Evolutionary conservation across 2,113 vertebrate species (phyloP).

Genomic region (Antennarius striatus): DNA sequence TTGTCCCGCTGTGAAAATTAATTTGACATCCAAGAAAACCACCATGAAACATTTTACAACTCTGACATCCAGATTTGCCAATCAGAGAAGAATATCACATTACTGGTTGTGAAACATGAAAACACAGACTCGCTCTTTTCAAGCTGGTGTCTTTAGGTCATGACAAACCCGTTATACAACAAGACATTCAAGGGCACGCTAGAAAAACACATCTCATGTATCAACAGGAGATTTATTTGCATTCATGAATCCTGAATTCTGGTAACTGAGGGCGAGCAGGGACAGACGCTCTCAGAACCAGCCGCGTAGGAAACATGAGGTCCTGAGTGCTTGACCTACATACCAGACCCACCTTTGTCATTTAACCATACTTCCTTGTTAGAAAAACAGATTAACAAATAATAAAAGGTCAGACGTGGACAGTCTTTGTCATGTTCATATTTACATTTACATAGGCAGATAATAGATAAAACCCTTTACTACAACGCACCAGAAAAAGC

Average conservation of each 20-base stretch:
- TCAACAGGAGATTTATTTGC: neutral
- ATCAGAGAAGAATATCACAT: neutral
- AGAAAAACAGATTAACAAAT: neutral
- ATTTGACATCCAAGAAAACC: too few relatives aligned
- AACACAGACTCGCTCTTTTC: too few relatives aligned
- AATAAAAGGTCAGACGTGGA: conserved; percentile 2
- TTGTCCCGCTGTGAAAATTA: too few relatives aligned
- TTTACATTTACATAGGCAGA: conserved; percentile 23
- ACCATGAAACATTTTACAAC: too few relatives aligned
- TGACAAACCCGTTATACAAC: neutral
- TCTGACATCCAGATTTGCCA: too few relatives aligned
- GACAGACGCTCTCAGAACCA: neutral
- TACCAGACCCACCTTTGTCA: neutral
- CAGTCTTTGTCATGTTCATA: neutral
- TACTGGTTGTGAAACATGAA: neutral
- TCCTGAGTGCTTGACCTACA: conserved; percentile 15
- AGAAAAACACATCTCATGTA: neutral
- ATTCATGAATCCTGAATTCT: conserved; percentile 12
- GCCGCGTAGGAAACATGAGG: neutral
- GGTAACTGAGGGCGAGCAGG: neutral
- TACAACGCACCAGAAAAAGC: conserved; percentile 17
- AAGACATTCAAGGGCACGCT: neutral
- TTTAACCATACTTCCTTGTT: too few relatives aligned
- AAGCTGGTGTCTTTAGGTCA: neutral
- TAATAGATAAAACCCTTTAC: conserved; percentile 38